These are phyloP conservation scores for Lamprotornis superbus DNA, from an alignment of 2,113 vertebrate genomes.

Conservation along the genomic window DNA sequence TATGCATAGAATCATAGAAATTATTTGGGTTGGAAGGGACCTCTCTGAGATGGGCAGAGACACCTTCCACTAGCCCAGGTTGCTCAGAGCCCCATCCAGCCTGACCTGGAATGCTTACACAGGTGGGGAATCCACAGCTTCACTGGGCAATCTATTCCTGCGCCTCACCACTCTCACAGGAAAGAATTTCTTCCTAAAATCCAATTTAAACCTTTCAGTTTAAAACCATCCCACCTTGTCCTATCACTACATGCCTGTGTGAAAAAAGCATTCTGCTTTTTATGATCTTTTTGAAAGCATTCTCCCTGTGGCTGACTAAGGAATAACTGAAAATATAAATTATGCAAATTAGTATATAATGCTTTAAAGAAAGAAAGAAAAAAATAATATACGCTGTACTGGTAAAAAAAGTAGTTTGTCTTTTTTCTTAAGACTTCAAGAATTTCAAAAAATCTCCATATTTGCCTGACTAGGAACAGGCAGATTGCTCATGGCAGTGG, in stretches of 20 bases:
- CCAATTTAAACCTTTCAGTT: not conserved
- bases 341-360: not conserved
- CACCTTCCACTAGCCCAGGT: not conserved
- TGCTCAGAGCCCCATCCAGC: not conserved
- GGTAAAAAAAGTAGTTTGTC: not conserved
- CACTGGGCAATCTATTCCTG: accelerated
- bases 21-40: not conserved
- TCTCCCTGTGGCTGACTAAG: not conserved
- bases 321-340: not conserved
- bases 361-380: not conserved
- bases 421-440: not conserved
- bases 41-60: not conserved
- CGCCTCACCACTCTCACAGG: too few species aligned
- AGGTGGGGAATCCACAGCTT: not conserved
- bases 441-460: not conserved
- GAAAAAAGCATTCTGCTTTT: not conserved
- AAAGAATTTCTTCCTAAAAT: not conserved
- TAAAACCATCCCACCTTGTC: not conserved
- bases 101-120: not conserved
- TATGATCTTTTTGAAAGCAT: not conserved
- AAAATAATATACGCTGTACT: not conserved
- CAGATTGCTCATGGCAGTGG: not conserved
- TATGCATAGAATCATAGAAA: not conserved
- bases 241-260: not conserved
- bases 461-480: not conserved